A percentile compares a stretch with the other conserved stretches of the same genome.
phyloP scores from a whole-genome alignment of 2,888 invertebrate genomes.

The Drosophila antonietae region DNA sequence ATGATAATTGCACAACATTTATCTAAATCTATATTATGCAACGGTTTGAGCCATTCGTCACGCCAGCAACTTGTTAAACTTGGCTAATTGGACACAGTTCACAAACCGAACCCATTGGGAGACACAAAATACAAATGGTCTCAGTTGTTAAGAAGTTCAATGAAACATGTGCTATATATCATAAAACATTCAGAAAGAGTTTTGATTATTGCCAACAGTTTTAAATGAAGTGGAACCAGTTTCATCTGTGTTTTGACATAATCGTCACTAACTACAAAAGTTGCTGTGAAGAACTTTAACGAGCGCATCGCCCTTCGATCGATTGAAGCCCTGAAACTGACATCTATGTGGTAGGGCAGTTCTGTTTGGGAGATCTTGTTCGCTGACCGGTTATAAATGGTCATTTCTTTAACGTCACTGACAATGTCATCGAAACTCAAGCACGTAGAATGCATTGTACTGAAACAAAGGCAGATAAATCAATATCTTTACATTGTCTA shows the following conservation, averaged over 20 bases:
- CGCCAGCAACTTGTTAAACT: constrained; percentile 13
- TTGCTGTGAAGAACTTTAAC: constrained; percentile 50
- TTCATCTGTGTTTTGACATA: background rate
- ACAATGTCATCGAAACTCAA: constrained; percentile 28
- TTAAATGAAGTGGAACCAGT: constrained; percentile 35
- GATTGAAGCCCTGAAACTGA: constrained; percentile 9
- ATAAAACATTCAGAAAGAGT: background rate
- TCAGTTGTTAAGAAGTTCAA: constrained; percentile 27
- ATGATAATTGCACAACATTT: constrained; percentile 10
- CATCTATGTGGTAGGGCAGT: constrained; percentile 53
- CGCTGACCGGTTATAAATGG: constrained; percentile 44
- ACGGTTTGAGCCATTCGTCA: constrained; percentile 15
- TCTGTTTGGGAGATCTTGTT: constrained; percentile 27
- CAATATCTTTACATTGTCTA: background rate
- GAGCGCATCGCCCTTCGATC: constrained; percentile 58
- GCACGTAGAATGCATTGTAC: constrained; percentile 34
- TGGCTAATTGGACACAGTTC: constrained; percentile 56
- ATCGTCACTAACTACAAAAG: constrained; percentile 19
- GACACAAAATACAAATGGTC: constrained; percentile 2
- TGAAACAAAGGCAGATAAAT: constrained; percentile 21
- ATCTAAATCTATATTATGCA: constrained; percentile 18
- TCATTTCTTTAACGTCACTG: constrained; percentile 8
- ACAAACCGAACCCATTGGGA: constrained; percentile 25
- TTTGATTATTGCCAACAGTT: background rate
- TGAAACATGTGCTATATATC: constrained; percentile 34